Percentiles rank a stretch among this genome's conserved stretches.
phyloP scores from a whole-genome alignment of 1,140 invertebrate species.

The Triops cancriformis region DNA sequence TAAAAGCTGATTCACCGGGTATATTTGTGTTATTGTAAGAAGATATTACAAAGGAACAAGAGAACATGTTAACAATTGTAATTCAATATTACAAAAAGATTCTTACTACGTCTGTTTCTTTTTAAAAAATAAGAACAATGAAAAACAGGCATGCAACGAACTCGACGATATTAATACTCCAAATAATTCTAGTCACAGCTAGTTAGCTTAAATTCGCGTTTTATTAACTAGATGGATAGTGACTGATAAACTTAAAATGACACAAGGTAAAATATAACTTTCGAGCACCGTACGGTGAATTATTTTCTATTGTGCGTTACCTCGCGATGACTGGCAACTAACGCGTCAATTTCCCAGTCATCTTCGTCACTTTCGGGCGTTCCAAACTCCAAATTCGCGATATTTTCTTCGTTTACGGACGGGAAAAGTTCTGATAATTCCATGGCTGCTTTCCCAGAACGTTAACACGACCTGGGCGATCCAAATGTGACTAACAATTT shows the following conservation, averaged over 20 bases:
- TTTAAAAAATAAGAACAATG: no score
- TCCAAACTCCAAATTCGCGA: constrained; percentile 7
- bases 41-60: no score
- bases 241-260: not conserved
- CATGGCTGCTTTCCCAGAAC: not conserved
- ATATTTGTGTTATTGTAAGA: no score
- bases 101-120: no score
- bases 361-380: not conserved
- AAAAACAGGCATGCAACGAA: no score
- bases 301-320: not conserved
- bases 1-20: no score
- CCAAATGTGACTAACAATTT: not conserved
- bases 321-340: not conserved
- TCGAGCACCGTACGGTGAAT: not conserved
- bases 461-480: not conserved
- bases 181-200: no score
- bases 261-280: not conserved
- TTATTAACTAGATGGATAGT: no score
- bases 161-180: no score
- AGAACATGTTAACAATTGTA: no score
- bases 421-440: not conserved
- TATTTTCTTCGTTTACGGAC: not conserved
- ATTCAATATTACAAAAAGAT: no score
- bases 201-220: no score
- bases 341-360: not conserved